Conservation (phyloP, 2,113 vertebrate genomes). For the Lanius ludovicianus region DNA sequence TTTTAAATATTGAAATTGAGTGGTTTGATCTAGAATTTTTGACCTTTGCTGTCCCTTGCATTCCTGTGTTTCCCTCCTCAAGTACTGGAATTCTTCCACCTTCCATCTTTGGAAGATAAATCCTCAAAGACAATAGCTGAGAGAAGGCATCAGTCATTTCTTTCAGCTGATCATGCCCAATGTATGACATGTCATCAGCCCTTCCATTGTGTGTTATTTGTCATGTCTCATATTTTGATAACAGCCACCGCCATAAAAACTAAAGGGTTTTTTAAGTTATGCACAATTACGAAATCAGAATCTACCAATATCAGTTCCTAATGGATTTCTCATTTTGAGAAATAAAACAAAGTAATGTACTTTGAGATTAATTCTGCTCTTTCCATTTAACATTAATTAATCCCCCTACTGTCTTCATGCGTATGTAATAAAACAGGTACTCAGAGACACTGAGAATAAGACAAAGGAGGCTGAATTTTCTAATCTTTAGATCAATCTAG, state of each 20-base stretch:
- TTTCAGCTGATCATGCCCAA: neutral
- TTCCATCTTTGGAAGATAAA: neutral
- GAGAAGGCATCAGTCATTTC: neutral
- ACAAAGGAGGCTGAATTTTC: neutral
- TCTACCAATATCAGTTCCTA: neutral
- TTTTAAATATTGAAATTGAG: neutral
- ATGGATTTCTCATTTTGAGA: neutral
- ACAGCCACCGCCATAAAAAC: neutral
- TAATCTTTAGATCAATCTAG: neutral
- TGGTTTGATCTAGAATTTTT: neutral
- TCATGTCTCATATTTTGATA: neutral
- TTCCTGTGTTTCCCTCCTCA: neutral
- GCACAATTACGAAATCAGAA: neutral
- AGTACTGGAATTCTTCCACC: neutral
- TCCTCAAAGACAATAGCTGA: neutral
- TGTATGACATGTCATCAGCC: neutral
- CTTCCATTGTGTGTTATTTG: neutral
- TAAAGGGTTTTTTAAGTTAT: neutral
- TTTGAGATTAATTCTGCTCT: neutral
- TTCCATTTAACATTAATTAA: neutral
- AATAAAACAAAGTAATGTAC: neutral
- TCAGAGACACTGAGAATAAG: neutral
- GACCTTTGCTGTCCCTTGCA: neutral
- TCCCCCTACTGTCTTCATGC: neutral
- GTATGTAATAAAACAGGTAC: neutral